Percentiles rank a stretch among this genome's conserved stretches.
These are phyloP conservation scores for Camelus bactrianus DNA, from an alignment of 2,113 vertebrate species.

Conservation along the genomic window DNA sequence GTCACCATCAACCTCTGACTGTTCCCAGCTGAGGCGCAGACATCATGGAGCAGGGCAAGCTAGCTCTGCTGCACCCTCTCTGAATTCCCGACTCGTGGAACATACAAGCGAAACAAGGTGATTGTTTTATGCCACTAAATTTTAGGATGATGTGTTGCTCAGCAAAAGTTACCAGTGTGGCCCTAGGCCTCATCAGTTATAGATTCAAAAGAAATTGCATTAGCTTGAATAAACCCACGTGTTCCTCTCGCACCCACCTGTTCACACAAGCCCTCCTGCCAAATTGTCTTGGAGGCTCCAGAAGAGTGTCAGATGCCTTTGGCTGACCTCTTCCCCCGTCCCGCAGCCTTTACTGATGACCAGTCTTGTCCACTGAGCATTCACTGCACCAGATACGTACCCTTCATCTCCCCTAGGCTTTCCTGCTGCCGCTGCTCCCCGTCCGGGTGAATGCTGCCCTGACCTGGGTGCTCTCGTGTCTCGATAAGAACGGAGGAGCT, in stretches of 20 bases:
- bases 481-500: background rate
- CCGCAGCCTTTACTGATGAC: background rate
- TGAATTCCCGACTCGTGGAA: background rate
- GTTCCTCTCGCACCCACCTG: background rate
- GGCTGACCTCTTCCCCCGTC: rapidly evolving
- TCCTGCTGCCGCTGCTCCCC: background rate
- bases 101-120: background rate
- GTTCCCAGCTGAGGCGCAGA: background rate
- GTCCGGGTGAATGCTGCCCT: background rate
- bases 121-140: background rate
- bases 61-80: background rate
- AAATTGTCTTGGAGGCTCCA: background rate
- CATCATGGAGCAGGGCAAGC: background rate
- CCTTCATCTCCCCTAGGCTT: too few relatives aligned
- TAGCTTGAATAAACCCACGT: background rate
- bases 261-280: background rate
- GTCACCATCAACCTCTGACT: background rate
- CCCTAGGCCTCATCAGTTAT: background rate
- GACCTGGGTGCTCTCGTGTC: background rate
- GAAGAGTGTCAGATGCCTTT: background rate
- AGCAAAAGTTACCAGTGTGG: background rate
- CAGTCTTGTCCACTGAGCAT: background rate
- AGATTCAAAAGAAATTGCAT: background rate
- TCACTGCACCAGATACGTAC: background rate
- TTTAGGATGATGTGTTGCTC: background rate